These are phyloP conservation scores for Prorops nasuta DNA, from an alignment of 1,140 invertebrate species.

Conservation along the genomic window DNA sequence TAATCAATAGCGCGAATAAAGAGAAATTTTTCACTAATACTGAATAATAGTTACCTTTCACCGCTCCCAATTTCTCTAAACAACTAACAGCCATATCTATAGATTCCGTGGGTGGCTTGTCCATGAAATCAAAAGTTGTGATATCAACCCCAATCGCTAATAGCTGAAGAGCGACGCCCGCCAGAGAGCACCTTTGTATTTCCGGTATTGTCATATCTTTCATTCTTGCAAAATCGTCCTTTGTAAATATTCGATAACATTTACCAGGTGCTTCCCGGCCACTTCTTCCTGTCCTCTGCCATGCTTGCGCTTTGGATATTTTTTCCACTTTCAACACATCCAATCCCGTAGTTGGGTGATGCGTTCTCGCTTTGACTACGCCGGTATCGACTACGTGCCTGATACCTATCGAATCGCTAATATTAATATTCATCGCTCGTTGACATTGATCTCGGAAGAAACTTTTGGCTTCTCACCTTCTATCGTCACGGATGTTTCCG, in stretches of 20 bases:
- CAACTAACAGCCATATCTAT: slow-evolving; percentile 68
- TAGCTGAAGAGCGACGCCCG: slow-evolving; percentile 77
- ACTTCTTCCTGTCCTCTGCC: slow-evolving; percentile 88
- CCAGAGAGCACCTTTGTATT: slow-evolving; percentile 78
- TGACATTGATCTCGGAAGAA: not conserved
- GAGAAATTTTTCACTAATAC: slow-evolving; percentile 4
- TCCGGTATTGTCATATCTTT: slow-evolving; percentile 77
- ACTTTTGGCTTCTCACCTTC: slow-evolving; percentile 47
- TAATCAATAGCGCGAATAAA: not conserved
- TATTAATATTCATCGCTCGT: not conserved
- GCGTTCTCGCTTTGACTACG: slow-evolving; percentile 85
- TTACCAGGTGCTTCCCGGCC: slow-evolving; percentile 80
- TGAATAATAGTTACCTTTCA: slow-evolving; percentile 54
- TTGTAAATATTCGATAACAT: slow-evolving; percentile 83
- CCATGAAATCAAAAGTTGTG: slow-evolving; percentile 86
- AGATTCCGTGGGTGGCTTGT: slow-evolving; percentile 75
- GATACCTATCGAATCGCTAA: slow-evolving; percentile 63
- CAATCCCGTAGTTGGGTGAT: slow-evolving; percentile 78
- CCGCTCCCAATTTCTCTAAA: slow-evolving; percentile 73
- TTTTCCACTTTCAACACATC: slow-evolving; percentile 80
- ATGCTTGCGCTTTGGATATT: slow-evolving; percentile 89
- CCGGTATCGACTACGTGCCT: slow-evolving; percentile 94
- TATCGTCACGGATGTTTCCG: slow-evolving; percentile 96
- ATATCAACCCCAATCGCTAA: slow-evolving; percentile 82
- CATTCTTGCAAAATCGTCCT: slow-evolving; percentile 70